A percentile compares a stretch with the other conserved stretches of the same genome.
Evolutionary conservation across 1,140 invertebrate species (phyloP).

Genomic region (Zaprionus taronus): DNA sequence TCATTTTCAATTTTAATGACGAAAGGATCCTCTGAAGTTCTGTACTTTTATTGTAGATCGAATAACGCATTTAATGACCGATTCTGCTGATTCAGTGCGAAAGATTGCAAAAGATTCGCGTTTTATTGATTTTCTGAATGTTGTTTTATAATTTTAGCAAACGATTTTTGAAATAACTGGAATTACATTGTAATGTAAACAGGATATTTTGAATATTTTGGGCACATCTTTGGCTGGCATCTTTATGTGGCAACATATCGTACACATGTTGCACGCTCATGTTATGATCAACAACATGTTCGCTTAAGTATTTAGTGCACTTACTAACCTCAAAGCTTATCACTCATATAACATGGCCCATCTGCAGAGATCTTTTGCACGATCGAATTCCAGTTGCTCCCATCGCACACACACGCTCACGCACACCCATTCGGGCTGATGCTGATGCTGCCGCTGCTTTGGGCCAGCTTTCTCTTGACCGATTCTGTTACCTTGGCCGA

Average conservation of each 20-base stretch:
- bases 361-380: constrained; percentile 63
- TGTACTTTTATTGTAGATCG: constrained; percentile 3
- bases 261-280: constrained; percentile 12
- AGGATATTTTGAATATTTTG: constrained; percentile 6
- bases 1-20: not conserved
- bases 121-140: not conserved
- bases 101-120: not conserved
- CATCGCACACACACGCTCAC: constrained; percentile 54
- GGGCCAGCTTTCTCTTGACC: constrained; percentile 67
- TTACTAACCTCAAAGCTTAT: constrained; percentile 42
- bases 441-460: constrained; percentile 18
- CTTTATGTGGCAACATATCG: not conserved
- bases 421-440: constrained; percentile 24
- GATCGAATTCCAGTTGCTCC: constrained; percentile 71
- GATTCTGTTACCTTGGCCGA: constrained; percentile 37
- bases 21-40: not conserved
- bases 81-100: not conserved
- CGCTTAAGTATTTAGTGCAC: constrained; percentile 42
- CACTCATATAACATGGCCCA: constrained; percentile 35
- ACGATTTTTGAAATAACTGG: not conserved
- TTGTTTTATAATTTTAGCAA: not conserved
- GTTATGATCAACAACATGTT: constrained; percentile 22
- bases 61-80: constrained; percentile 1
- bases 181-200: not conserved
- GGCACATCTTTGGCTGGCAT: not conserved